phyloP scores from a whole-genome alignment of 2,113 vertebrate genomes.

The Panthera leo region DNA sequence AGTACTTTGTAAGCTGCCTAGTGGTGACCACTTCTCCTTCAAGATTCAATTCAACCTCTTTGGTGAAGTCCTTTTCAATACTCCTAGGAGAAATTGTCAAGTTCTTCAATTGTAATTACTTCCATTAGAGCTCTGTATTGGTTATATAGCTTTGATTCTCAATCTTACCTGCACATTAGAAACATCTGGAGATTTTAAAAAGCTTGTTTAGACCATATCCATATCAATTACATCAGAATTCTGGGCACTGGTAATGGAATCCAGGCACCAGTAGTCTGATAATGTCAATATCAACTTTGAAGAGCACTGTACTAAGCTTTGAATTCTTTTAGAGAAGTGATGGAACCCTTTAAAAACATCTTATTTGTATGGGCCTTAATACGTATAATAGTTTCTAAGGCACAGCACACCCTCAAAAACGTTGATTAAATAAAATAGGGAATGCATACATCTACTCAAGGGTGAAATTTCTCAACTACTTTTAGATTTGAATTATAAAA shows the following conservation, averaged over 20 bases:
- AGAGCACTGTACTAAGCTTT: neutral
- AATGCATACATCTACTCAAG: neutral
- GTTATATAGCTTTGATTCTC: neutral
- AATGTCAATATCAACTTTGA: neutral
- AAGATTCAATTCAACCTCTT: neutral
- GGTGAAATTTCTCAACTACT: neutral
- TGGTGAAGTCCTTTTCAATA: neutral
- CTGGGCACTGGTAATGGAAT: neutral
- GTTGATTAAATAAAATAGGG: neutral
- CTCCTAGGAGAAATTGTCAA: neutral
- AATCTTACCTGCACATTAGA: neutral
- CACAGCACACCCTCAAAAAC: neutral
- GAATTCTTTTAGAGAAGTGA: neutral
- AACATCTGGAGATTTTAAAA: neutral
- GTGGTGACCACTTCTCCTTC: neutral
- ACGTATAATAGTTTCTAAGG: neutral
- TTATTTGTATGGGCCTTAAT: neutral
- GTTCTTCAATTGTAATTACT: neutral
- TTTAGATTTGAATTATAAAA: slow-evolving; percentile 22
- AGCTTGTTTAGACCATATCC: neutral
- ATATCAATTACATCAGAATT: neutral
- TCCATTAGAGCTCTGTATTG: neutral
- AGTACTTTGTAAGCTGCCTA: neutral
- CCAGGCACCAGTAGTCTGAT: neutral
- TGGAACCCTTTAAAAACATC: neutral